These are phyloP conservation scores for Ctena decussata DNA, from an alignment of 2,888 invertebrate species.

Conservation along the genomic window DNA sequence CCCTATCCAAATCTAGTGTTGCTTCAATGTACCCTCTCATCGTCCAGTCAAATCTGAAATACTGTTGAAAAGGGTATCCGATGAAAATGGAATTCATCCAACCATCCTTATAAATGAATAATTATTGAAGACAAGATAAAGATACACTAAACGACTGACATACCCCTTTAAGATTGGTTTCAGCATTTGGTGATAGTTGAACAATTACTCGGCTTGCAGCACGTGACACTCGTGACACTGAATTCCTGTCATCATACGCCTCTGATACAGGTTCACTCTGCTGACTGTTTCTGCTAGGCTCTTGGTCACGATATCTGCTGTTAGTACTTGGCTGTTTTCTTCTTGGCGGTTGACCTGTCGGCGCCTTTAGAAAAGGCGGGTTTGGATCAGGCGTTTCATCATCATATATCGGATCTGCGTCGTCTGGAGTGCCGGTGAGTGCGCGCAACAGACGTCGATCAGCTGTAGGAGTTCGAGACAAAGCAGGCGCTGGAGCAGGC, in stretches of 20 bases:
- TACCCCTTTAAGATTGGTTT: background rate
- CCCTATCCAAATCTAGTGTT: too few relatives aligned
- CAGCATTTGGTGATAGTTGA: background rate
- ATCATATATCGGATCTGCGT: background rate
- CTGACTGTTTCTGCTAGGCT: background rate
- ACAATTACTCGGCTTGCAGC: background rate
- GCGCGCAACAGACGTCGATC: conserved; percentile 43
- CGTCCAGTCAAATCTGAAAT: too few relatives aligned
- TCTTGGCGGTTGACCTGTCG: background rate
- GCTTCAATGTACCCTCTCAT: too few relatives aligned
- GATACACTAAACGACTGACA: too few relatives aligned
- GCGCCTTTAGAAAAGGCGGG: background rate
- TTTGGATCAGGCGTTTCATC: background rate
- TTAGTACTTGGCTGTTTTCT: background rate
- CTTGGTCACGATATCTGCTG: background rate
- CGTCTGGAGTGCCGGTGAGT: conserved; percentile 37
- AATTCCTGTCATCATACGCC: background rate
- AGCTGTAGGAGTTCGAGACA: conserved; percentile 58
- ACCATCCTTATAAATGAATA: too few relatives aligned
- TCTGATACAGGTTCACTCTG: background rate
- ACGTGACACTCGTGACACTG: background rate
- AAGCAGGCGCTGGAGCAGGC: conserved; percentile 23
- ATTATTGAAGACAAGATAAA: too few relatives aligned
- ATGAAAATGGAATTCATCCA: too few relatives aligned
- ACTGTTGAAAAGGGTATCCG: too few relatives aligned